Base-by-base conservation (phyloP, 2,888 invertebrate genomes). In the Dermolepida albohirtum region DNA sequence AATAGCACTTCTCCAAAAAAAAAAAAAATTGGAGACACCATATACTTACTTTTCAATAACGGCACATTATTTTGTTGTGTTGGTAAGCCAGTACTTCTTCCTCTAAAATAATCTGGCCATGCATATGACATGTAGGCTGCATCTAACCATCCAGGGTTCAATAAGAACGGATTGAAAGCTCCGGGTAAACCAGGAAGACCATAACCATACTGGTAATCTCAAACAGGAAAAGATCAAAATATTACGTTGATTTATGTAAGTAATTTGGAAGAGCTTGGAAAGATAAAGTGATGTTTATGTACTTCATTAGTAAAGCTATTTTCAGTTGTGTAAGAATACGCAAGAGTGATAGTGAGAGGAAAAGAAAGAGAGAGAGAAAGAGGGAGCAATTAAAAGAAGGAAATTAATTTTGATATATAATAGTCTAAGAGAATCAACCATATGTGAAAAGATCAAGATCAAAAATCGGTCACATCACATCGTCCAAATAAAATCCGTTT, bases 81-180 rank as follows among this genome's bases (percentile, higher is more conserved):
- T 10, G 67, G 41, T 29, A 55, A 22, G 14, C 34, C 39, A 8
- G 14, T 85, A 77, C 87, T 84, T 74, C 85, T 85, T 68, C 86
- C 82, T 50, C 89, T 84, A 82, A 92, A 90, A 80, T 92, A 92
- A 78, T 93, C 92, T 5, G 88, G 87, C 83, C 86, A 85, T 0
- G 86, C 87, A 81, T 93, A 93, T 76, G 90, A 89, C 83, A 94
- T 88, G 81, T 93, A 94, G 5, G 93, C 91, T 1, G 93, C 91
- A 79, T 96, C 95, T 74, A 95, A 83, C 92, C 95, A 94, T 40
- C 92, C 91, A 0, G 94, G 92, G 78, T 92, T 93, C 67, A 95
- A 84, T 71, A 95, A 86, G 82, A 93, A 92, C 1, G 92, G 92
- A 77, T 90, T 91, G 81, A 92, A 92, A 17, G 89, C 89, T 44